Evolutionary conservation across 2,797 vertebrate species (phyloP).

Genomic region (Mustela erminea): DNA sequence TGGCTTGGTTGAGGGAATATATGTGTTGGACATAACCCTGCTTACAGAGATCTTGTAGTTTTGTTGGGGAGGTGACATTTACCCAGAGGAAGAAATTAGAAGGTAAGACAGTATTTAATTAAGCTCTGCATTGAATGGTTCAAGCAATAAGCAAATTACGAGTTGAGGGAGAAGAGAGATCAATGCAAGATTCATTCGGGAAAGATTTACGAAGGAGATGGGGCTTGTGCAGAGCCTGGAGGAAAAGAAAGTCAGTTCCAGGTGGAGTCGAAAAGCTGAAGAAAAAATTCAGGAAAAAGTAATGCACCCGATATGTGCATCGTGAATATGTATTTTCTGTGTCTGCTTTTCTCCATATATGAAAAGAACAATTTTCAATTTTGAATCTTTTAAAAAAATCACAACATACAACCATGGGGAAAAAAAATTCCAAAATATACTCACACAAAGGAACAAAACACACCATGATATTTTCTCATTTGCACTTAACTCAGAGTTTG

Average conservation of each 20-base stretch:
- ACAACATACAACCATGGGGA: not conserved
- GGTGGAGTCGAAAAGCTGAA: not conserved
- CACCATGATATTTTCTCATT: conserved; percentile 70
- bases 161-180: not conserved
- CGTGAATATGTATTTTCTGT: not conserved
- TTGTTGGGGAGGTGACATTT: conserved; percentile 31
- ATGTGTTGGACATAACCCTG: not conserved
- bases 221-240: not conserved
- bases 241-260: not conserved
- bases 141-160: not conserved
- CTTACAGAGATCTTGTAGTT: not conserved
- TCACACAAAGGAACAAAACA: conserved; percentile 55
- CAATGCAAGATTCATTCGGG: not conserved
- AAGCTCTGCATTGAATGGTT: not conserved
- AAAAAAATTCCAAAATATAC: not conserved
- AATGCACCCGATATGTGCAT: not conserved
- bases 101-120: conserved; percentile 15
- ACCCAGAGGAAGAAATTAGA: conserved; percentile 12
- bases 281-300: conserved; percentile 14
- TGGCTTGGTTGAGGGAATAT: not conserved
- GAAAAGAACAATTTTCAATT: conserved; percentile 46
- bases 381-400: conserved; percentile 39
- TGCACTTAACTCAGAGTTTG: conserved; percentile 70
- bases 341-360: conserved; percentile 23
- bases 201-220: not conserved